phyloP scores from a whole-genome alignment of 2,888 invertebrate species.

The Cactoblastis cactorum region DNA sequence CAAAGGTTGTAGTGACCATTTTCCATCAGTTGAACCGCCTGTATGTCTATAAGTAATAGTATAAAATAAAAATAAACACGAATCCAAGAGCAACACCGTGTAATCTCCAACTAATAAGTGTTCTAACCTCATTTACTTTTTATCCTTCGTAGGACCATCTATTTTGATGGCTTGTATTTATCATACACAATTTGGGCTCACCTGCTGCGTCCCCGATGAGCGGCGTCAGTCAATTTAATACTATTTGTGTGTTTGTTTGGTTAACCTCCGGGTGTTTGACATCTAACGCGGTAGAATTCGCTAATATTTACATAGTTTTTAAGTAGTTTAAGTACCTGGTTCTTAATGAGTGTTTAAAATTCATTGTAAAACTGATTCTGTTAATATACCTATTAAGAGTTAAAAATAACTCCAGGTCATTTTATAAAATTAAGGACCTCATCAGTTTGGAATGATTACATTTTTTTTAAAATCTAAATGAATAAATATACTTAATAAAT shows the following conservation, averaged over 20 bases:
- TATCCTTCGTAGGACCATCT: slow-evolving; percentile 38
- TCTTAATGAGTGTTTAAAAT: slow-evolving; percentile 36
- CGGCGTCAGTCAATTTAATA: slow-evolving; percentile 64
- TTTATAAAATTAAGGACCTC: no score
- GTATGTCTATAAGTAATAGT: no score
- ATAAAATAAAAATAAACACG: not conserved
- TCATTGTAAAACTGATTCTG: not conserved
- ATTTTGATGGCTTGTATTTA: slow-evolving; percentile 71
- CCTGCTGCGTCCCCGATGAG: slow-evolving; percentile 67
- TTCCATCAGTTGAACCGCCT: no score
- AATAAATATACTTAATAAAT: no score
- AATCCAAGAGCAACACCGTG: slow-evolving; percentile 20
- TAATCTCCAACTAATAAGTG: slow-evolving; percentile 32
- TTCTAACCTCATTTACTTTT: slow-evolving; percentile 54
- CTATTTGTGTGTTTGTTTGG: slow-evolving; percentile 19
- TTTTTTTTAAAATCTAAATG: no score
- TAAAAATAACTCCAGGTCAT: no score
- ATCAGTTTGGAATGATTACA: no score
- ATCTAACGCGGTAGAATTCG: not conserved
- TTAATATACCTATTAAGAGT: no score
- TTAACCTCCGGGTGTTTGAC: slow-evolving; percentile 5
- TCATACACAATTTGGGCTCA: slow-evolving; percentile 71
- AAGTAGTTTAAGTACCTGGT: slow-evolving; percentile 30
- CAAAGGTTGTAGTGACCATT: no score
- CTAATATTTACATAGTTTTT: slow-evolving; percentile 16